phyloP scores from a whole-genome alignment of 1,140 invertebrate genomes.

The Battus philenor region DNA sequence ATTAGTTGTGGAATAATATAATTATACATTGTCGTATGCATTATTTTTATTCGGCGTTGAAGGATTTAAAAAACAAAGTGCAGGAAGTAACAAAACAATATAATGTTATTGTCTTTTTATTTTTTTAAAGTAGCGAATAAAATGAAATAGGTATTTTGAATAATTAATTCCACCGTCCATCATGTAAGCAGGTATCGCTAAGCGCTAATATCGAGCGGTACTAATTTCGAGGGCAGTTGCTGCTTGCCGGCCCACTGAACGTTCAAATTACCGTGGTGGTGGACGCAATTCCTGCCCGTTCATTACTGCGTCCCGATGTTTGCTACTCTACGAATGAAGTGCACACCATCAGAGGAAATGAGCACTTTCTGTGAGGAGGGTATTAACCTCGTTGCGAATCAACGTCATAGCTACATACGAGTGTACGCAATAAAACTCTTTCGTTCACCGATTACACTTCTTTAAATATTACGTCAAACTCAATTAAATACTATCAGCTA shows the following conservation, averaged over 20 bases:
- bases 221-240: constrained; percentile 64
- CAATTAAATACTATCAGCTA: too few relatives aligned
- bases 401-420: constrained; percentile 23
- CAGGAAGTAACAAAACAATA: too few relatives aligned
- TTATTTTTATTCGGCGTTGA: too few relatives aligned
- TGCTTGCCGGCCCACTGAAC: constrained; percentile 56
- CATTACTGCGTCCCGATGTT: constrained; percentile 50
- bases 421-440: constrained; percentile 7
- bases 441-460: neutral
- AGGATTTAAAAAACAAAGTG: too few relatives aligned
- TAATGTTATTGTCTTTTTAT: too few relatives aligned
- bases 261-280: constrained; percentile 64
- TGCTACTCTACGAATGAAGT: constrained; percentile 60
- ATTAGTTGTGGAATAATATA: too few relatives aligned
- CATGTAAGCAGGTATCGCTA: neutral
- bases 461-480: too few relatives aligned
- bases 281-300: constrained; percentile 43
- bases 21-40: too few relatives aligned
- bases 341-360: constrained; percentile 53
- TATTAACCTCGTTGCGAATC: constrained; percentile 46
- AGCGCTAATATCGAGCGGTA: constrained; percentile 30
- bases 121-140: too few relatives aligned
- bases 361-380: constrained; percentile 51
- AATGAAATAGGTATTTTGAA: too few relatives aligned
- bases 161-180: neutral